Conservation (phyloP, 2,113 vertebrate species). For the Heteronetta atricapilla region DNA sequence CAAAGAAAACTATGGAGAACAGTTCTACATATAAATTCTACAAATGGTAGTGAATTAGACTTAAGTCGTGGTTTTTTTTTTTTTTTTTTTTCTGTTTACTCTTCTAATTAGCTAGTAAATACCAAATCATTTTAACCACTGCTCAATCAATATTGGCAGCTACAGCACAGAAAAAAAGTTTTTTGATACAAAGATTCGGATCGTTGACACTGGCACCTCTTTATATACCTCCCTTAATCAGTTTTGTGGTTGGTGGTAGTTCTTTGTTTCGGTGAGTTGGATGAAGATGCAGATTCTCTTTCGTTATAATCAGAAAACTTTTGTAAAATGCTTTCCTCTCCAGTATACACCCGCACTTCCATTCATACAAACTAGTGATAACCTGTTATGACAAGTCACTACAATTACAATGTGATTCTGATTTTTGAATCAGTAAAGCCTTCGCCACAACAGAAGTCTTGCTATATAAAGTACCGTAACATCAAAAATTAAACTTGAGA, state of each 20-base stretch:
- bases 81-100: not conserved
- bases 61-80: no score
- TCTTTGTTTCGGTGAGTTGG: not conserved
- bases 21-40: not conserved
- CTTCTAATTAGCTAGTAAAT: not conserved
- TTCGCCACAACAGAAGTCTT: not conserved
- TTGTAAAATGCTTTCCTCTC: not conserved
- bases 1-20: not conserved
- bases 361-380: not conserved
- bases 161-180: not conserved
- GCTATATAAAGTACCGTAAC: not conserved
- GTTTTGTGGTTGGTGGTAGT: not conserved
- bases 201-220: not conserved
- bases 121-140: not conserved
- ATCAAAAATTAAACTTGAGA: not conserved
- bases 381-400: not conserved
- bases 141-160: not conserved
- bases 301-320: not conserved
- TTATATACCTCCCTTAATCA: not conserved
- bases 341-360: not conserved
- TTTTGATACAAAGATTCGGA: not conserved
- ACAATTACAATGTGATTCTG: rapidly evolving
- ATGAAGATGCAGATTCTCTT: not conserved
- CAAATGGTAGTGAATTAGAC: not conserved
- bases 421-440: not conserved